Percentiles rank a stretch among this genome's conserved stretches.
Conservation (phyloP, 2,888 invertebrate species). For the Leucophenga montana region DNA sequence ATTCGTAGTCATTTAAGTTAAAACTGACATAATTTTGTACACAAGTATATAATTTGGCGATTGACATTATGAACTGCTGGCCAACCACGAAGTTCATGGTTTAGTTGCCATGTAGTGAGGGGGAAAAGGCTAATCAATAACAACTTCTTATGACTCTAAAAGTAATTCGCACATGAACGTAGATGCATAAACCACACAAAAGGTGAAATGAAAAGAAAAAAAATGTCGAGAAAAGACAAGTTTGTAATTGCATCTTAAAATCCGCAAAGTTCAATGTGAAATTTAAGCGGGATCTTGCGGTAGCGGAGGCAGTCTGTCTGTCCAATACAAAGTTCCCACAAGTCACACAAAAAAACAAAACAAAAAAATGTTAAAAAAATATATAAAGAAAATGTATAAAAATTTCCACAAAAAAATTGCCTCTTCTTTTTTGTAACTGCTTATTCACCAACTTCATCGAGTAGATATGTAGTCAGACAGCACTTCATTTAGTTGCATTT, state of each 20-base stretch:
- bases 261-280: conserved; percentile 41
- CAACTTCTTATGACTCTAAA: background rate
- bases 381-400: background rate
- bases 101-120: too few relatives aligned
- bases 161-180: background rate
- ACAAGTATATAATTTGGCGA: background rate
- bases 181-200: background rate
- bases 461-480: too few relatives aligned
- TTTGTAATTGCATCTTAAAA: conserved; percentile 3
- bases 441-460: background rate
- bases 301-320: background rate
- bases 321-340: conserved; percentile 25
- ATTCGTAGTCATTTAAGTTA: background rate
- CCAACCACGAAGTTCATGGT: background rate
- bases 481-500: conserved; percentile 6
- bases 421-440: background rate
- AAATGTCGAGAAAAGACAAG: background rate
- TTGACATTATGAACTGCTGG: too few relatives aligned
- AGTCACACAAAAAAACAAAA: conserved; percentile 10
- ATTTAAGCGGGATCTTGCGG: conserved; percentile 1
- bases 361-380: conserved; percentile 12
- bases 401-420: conserved; percentile 10
- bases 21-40: conserved; percentile 7
- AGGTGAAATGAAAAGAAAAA: too few relatives aligned
- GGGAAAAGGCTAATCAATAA: too few relatives aligned